These are phyloP conservation scores for Knipowitschia caucasica DNA, from an alignment of 2,797 vertebrate genomes.

Conservation along the genomic window DNA sequence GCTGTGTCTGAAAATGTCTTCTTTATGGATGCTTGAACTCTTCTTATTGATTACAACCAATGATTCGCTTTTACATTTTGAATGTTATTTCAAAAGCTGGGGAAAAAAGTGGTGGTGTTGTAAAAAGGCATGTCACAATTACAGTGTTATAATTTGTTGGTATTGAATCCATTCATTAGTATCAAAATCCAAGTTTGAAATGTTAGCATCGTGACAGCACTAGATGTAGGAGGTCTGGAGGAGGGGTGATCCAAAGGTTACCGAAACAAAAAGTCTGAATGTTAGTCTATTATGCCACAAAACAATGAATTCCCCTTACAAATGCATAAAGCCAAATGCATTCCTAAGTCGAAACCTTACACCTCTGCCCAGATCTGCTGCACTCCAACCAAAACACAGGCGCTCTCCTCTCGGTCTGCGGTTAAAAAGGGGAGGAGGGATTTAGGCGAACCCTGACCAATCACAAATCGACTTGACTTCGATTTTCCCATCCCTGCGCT, in stretches of 20 bases:
- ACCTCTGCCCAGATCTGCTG: constrained; percentile 42
- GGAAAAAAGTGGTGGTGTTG: no score
- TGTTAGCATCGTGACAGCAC: no score
- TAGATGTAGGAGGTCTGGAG: background rate
- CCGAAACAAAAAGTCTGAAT: background rate
- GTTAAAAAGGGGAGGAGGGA: constrained; percentile 31
- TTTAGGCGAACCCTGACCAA: constrained; percentile 54
- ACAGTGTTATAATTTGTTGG: no score
- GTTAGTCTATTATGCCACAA: background rate
- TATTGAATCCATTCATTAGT: no score
- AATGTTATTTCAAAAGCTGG: no score
- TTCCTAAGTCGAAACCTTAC: constrained; percentile 59
- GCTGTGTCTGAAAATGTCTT: no score
- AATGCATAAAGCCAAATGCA: constrained; percentile 25
- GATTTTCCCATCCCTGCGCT: constrained; percentile 34
- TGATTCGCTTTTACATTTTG: no score
- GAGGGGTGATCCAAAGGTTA: background rate
- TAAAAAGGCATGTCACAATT: no score
- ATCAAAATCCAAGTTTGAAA: no score
- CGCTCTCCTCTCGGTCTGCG: constrained; percentile 14
- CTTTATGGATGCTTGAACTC: no score
- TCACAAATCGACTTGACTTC: constrained; percentile 44
- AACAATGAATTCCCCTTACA: background rate
- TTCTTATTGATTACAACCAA: no score
- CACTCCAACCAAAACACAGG: constrained; percentile 51